Evolutionary conservation across 1,140 invertebrate species (phyloP).

Genomic region (Oppia nitens): DNA sequence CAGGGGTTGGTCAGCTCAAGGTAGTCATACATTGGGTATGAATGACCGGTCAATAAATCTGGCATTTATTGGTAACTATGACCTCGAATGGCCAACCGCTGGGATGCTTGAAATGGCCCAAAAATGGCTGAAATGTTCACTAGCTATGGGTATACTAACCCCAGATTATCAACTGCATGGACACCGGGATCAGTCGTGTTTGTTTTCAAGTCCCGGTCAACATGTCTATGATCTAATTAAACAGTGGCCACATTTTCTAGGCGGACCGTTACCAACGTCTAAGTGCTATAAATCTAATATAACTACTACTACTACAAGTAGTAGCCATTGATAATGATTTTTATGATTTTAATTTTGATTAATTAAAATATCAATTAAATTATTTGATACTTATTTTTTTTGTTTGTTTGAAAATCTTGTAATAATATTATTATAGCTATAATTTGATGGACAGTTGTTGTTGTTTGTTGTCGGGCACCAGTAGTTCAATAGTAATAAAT

Average conservation of each 20-base stretch:
- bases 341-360: no score
- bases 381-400: no score
- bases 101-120: slow-evolving; percentile 11
- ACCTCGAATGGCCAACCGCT: neutral
- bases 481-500: no score
- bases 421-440: no score
- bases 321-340: no score
- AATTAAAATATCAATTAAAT: no score
- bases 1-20: slow-evolving; percentile 25
- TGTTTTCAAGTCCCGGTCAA: slow-evolving; percentile 17
- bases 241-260: neutral
- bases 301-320: no score
- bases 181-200: slow-evolving; percentile 18
- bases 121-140: slow-evolving; percentile 8
- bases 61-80: slow-evolving; percentile 23
- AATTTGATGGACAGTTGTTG: no score
- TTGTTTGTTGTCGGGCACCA: no score
- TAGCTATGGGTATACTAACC: neutral
- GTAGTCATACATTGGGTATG: slow-evolving; percentile 24
- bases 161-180: slow-evolving; percentile 12
- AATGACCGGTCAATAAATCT: slow-evolving; percentile 24
- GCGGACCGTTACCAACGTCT: neutral
- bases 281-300: no score
- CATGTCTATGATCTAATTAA: slow-evolving; percentile 6
- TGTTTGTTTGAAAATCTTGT: no score